Conservation (phyloP, 2,113 vertebrate species). For the Excalfactoria chinensis region DNA sequence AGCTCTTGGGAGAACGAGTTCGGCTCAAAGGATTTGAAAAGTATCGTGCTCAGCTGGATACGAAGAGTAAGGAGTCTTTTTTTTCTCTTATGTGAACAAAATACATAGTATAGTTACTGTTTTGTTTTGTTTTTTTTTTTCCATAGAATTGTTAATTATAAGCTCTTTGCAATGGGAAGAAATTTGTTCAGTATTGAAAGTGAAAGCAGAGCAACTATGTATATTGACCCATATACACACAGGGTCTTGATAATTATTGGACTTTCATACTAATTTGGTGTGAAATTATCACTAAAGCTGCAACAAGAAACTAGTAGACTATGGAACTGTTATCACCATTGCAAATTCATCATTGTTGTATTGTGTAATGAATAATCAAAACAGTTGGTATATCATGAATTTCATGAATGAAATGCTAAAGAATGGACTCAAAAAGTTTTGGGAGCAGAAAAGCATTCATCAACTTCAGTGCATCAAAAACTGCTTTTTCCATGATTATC, state of each 20-base stretch:
- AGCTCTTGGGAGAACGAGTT: slow-evolving; percentile 91
- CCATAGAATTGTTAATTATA: neutral
- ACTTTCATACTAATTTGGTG: neutral
- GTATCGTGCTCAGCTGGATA: slow-evolving; percentile 95
- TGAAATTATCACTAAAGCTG: neutral
- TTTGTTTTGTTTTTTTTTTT: neutral
- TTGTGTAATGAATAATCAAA: neutral
- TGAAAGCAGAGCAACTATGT: neutral
- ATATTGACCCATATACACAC: neutral
- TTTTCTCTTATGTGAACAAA: neutral
- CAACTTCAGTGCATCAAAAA: slow-evolving; percentile 60
- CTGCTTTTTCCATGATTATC: slow-evolving; percentile 66
- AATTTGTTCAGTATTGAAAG: neutral
- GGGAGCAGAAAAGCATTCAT: slow-evolving; percentile 65
- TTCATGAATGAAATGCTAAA: neutral
- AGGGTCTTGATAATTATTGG: neutral
- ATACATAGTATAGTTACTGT: neutral
- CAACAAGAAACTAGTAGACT: neutral
- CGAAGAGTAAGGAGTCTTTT: slow-evolving; percentile 88
- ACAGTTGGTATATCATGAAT: neutral
- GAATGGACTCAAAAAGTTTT: neutral
- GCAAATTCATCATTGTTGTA: neutral
- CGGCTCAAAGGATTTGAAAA: slow-evolving; percentile 95
- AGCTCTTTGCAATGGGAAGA: neutral
- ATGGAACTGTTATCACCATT: neutral